phyloP scores from a whole-genome alignment of 2,113 vertebrate genomes.

The Pungitius pungitius region DNA sequence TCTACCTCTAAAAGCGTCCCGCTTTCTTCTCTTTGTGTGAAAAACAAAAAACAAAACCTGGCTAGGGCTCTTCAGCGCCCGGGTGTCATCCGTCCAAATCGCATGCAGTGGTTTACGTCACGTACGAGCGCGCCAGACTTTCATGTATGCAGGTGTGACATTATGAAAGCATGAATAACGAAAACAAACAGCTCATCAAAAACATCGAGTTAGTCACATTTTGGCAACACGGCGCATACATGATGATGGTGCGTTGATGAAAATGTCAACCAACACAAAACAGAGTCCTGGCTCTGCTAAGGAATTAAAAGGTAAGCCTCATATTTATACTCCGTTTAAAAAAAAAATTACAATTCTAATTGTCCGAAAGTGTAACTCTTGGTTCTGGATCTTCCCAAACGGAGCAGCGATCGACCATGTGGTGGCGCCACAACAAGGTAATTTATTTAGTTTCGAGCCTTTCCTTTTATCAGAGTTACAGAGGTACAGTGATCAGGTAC shows the following conservation, averaged over 20 bases:
- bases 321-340: slow-evolving; percentile 17
- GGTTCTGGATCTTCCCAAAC: not conserved
- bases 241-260: slow-evolving; percentile 14
- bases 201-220: slow-evolving; percentile 8
- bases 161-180: not conserved
- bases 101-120: not conserved
- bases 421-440: not conserved
- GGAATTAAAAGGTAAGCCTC: slow-evolving; percentile 3
- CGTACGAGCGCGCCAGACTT: slow-evolving; percentile 12
- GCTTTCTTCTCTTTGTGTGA: slow-evolving; percentile 23
- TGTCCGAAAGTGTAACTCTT: no score
- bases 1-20: not conserved
- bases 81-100: not conserved
- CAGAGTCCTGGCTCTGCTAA: not conserved
- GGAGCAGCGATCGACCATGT: not conserved
- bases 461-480: not conserved
- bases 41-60: slow-evolving; percentile 26
- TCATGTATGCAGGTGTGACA: not conserved
- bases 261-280: slow-evolving; percentile 16
- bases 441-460: not conserved
- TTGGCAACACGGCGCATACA: not conserved
- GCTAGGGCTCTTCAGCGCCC: slow-evolving; percentile 33
- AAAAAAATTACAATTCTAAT: no score
- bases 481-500: not conserved
- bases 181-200: not conserved